Base-by-base conservation (phyloP, 2,888 invertebrate genomes). In the Andrena hattorfiana region DNA sequence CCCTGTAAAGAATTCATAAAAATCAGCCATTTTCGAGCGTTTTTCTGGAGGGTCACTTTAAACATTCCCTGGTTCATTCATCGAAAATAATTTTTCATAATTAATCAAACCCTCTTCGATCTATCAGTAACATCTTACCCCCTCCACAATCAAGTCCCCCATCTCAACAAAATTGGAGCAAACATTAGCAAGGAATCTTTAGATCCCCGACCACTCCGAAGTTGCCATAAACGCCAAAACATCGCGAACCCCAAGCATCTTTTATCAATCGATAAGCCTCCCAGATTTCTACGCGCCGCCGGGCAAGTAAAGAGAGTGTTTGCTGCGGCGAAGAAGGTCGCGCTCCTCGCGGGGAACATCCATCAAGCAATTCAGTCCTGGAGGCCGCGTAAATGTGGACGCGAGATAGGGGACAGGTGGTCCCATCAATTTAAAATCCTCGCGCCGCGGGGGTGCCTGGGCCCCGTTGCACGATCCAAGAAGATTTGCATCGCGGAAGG, bases 351-450 rank as follows among this genome's bases (percentile, higher is more conserved):
- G 76, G 35, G 35, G 60, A 67, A 73, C 84, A 86, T 86, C 86
- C 86, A 86, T 87, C 87, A 81, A 81, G 81, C 81, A 85, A 85
- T 85, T 82, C 85, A 68, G 86, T 69, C 68, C 62, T 67, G 51
- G 48, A 62, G 64, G 59, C 80, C 51, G 63, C 62, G 71, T 71
- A 84, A 77, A 82, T 76, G 78, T 76, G 76, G 84, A 64, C 74
- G 81, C 30, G 63, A 80, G 87, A 87, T 82, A 85, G 77, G 68
- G 42, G 72, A 84, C 85, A 85, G 82, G 78, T 85, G 84, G 84
- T 77, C 80, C 84, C 87, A 84, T 87, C 85, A 78, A 88, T 88
- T 88, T 88, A 85, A 88, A 88, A 87, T 83, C 87, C 86, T 85
- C 86, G 63, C 77, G 26, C 68, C 51, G 75, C 62, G 51, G 76